Evolutionary conservation across 2,113 vertebrate species (phyloP), one percentile per base, ranked within the genome.

Genomic region (Spheniscus mendiculus): DNA sequence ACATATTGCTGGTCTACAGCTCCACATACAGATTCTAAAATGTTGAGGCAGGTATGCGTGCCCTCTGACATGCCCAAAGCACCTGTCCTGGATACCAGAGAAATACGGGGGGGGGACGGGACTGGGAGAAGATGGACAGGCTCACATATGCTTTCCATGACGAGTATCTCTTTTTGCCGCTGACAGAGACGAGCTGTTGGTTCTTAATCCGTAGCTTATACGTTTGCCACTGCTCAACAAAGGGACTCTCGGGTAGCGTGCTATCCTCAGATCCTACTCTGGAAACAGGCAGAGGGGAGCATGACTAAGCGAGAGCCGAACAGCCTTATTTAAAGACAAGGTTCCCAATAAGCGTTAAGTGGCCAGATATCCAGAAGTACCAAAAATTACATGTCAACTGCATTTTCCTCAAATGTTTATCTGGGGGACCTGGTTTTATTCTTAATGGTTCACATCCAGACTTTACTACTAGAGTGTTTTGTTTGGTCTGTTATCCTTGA

Each of bases 1-100:
- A 8, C 17, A 5, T 17, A 18, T 1, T 76, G 56, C 52, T 86
- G 56, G 47, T n/a, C 52, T 50, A 3, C 42, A 76, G 34, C 73
- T 88, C 62, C 69, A n/a, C 0, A 0, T n/a, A 20, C 0, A 5
- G 32, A 15, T 25, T 53, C 9, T 55, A 0, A 10, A 61, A 8
- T 2, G 40, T 22, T 4, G 42, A 47, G 50, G 58, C 19, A 77
- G 66, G 72, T 36, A 7, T 19, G 40, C 12, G 62, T 36, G 59
- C 9, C 32, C 62, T n/a, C 44, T 18, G 66, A 16, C 8, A 5
- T 3, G 29, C 15, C 52, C 20, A 0, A 20, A 25, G 83, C 65
- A 40, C 26, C 49, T 4, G 0, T 18, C 66, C 71, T 8, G 53
- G 62, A 7, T 9, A 29, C 50, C 52, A 30, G 20, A 30, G 56